These are phyloP conservation scores for Scelioninae gen. 1 DNA, from an alignment of 2,888 invertebrate species.

Conservation along the genomic window DNA sequence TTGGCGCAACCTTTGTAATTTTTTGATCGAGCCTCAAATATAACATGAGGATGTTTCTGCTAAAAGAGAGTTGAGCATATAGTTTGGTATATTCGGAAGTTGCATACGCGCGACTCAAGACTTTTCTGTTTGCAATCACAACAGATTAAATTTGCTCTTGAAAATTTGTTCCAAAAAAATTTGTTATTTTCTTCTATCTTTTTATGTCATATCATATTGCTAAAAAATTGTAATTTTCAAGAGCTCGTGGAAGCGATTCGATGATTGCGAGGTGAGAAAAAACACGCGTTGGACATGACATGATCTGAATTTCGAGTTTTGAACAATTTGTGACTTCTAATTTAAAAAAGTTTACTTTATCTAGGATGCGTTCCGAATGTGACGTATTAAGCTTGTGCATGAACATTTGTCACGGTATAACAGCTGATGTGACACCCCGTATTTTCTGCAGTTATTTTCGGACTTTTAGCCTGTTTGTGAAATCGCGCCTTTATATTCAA, in stretches of 20 bases:
- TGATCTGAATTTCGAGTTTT: conserved; percentile 29
- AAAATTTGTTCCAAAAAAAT: too few species aligned
- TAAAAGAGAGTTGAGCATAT: conserved; percentile 87
- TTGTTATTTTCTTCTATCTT: too few species aligned
- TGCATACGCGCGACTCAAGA: too few species aligned
- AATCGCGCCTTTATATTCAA: conserved; percentile 60
- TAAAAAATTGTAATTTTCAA: too few species aligned
- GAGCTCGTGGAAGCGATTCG: too few species aligned
- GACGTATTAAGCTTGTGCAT: conserved; percentile 44
- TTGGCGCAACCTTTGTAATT: conserved; percentile 96
- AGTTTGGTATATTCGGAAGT: conserved; percentile 74
- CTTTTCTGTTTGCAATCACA: too few species aligned
- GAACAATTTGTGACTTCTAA: conserved; percentile 48
- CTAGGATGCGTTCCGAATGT: conserved; percentile 12
- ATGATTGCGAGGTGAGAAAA: too few species aligned
- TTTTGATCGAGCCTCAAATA: conserved; percentile 96
- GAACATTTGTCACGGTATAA: conserved; percentile 60
- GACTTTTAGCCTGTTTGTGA: conserved; percentile 57
- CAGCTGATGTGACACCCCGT: conserved; percentile 59
- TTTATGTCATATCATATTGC: too few species aligned
- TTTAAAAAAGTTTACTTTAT: conserved; percentile 58
- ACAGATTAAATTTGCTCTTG: too few species aligned
- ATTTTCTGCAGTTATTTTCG: conserved; percentile 61
- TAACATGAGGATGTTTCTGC: conserved; percentile 99
- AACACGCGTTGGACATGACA: neutral